phyloP scores from a whole-genome alignment of 2,888 invertebrate genomes.

The Mesoligia furuncula region DNA sequence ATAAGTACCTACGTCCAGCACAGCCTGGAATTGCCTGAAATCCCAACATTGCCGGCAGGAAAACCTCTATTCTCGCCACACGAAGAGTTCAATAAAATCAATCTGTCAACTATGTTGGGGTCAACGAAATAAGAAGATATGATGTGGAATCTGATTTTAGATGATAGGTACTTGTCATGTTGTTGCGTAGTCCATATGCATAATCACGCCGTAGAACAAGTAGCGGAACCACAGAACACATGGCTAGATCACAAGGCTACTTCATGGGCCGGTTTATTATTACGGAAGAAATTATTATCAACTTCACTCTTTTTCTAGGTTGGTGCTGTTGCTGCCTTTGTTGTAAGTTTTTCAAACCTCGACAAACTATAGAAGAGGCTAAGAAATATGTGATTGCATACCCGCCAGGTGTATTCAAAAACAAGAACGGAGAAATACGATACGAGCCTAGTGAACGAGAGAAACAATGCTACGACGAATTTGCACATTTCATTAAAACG shows the following conservation, averaged over 20 bases:
- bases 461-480: constrained; percentile 89
- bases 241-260: background rate
- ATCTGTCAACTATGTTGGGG: background rate
- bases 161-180: background rate
- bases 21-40: background rate
- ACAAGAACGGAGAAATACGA: constrained; percentile 76
- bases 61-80: background rate
- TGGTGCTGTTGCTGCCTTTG: constrained; percentile 92
- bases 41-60: background rate
- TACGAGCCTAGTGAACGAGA: constrained; percentile 91
- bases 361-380: constrained; percentile 87
- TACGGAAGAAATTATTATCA: background rate
- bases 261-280: background rate
- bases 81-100: background rate
- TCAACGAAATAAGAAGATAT: background rate
- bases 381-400: constrained; percentile 89
- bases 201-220: background rate
- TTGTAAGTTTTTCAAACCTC: constrained; percentile 91
- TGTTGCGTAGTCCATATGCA: background rate
- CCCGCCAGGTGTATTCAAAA: constrained; percentile 89
- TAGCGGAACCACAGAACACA: background rate
- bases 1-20: background rate
- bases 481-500: constrained; percentile 90
- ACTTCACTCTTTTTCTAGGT: constrained; percentile 79
- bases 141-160: background rate